phyloP scores from a whole-genome alignment of 2,113 vertebrate species.

The Lucifuga dentata region DNA sequence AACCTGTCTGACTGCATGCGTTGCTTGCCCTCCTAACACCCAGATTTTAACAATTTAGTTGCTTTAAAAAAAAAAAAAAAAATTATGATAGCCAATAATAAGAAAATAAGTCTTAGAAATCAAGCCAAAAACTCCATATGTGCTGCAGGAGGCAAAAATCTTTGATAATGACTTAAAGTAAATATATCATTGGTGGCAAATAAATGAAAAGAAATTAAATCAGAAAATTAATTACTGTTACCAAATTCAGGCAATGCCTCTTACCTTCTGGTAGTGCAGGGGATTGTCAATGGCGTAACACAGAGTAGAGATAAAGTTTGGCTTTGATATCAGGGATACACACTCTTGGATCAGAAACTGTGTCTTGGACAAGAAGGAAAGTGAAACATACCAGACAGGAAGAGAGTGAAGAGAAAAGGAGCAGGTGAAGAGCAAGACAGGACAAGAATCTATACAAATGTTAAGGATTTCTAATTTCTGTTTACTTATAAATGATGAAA shows the following conservation, averaged over 20 bases:
- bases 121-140: too few species aligned
- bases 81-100: too few species aligned
- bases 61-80: too few species aligned
- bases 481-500: background rate
- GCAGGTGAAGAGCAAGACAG: slow-evolving; percentile 48
- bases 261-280: slow-evolving; percentile 99
- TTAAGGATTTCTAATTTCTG: background rate
- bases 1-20: too few species aligned
- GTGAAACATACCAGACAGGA: slow-evolving; percentile 9
- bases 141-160: too few species aligned
- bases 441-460: background rate
- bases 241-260: slow-evolving; percentile 31
- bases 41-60: too few species aligned
- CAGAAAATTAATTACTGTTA: too few species aligned
- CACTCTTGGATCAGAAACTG: slow-evolving; percentile 99
- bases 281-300: slow-evolving; percentile 99
- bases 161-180: too few species aligned
- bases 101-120: too few species aligned
- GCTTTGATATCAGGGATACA: slow-evolving; percentile 97
- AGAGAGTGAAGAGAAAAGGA: slow-evolving; percentile 36
- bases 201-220: background rate
- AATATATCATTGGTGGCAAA: too few species aligned
- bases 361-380: slow-evolving; percentile 85
- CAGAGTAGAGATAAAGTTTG: slow-evolving; percentile 99
- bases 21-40: too few species aligned